Base-by-base conservation (phyloP, 92 coral and sea anemone species). In the Paragorgia papillata region DNA sequence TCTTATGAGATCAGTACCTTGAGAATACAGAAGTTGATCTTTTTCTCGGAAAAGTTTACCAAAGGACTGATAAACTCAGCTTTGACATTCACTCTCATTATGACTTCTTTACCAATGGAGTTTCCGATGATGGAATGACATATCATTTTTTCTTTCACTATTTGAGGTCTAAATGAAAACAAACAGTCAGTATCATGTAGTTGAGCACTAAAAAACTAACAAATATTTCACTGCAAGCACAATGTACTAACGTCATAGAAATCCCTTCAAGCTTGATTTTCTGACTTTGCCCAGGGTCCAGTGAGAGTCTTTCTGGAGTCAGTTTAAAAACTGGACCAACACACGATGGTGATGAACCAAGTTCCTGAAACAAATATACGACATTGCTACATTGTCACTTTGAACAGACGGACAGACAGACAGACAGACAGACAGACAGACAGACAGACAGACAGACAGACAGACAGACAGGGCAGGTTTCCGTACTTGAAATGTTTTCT, bases 81-180 rank as follows among this genome's bases (percentile, higher is more conserved):
- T 55, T 81, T 86, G 18, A 94, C 76, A 43, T 94, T 92, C 73
- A 94, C 98, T 54, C 82, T 91, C 98, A 94, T 94, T 49, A 94
- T 91, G 68, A 90, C 91, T 55, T 94, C 98, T 86, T 94, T 94
- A 3, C 98, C 98, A 61, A 96, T 94, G 19, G 94, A 88, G 75
- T 86, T 91, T 13, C 98, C 98, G 73, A 94, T 94, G 79, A 94
- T 94, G 46, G 98, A 90, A 87, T 94, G 98, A 54, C 98, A 94
- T 44, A 94, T 88, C 98, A 94, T 94, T n/a, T 96, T 90, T 69
- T 94, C 98, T 31, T 91, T 89, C 24, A 94, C 92, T 28, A 57
- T 86, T 61, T 91, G 95, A 34, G 97, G 91, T 64, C 98, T 94
- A 63, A 18, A 62, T 37, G 6, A 37, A 37, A 37, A 37, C 43